Evolutionary conservation across 2,888 invertebrate genomes (phyloP), one percentile per base, ranked within the genome.

Genomic region (Lycophotia porphyrea): DNA sequence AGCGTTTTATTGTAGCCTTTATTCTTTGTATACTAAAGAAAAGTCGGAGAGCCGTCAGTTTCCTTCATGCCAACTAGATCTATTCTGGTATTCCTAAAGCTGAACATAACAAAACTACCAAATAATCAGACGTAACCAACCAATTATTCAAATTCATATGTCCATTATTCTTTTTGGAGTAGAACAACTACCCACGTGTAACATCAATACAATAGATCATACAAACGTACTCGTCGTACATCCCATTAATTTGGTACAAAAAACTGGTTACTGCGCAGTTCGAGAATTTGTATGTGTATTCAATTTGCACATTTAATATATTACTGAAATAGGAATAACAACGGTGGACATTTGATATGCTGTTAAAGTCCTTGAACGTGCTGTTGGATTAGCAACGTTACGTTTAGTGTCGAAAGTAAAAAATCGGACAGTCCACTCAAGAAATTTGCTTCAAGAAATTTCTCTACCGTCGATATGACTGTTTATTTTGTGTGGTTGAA

Each of bases 201-300:
- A 55, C 58, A 61, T 52, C 74, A 61, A 74, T 64, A 84, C 74
- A 84, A 80, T 79, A 68, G 60, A 63, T 55, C 52, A 47, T 63
- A 74, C 83, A n/a, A 21, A 67, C 49, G 21, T 65, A 61, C 47
- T 71, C 24, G 36, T 60, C 15, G 69, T 39, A 44, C 24, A 71
- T 63, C 34, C 74, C 80, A 80, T 84, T 81, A 74, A 74, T 74
- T 79, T 49, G 67, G 49, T 61, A 65, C 64, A 71, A 74, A 74
- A 84, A 84, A 68, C 67, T 44, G 31, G n/a, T 71, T 9, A 74
- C 68, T 84, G 65, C 81, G 84, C 49, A 84, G 84, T 84, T 78
- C 31, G 18, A 31, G 8, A 31, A 42, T 34, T 42, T 42, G 49
- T 71, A 18, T 36, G n/a, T 52, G 24, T 9, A 31, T 55, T 65